Conservation (phyloP, 1,140 invertebrate species). For the Neodiprion pinetum region DNA sequence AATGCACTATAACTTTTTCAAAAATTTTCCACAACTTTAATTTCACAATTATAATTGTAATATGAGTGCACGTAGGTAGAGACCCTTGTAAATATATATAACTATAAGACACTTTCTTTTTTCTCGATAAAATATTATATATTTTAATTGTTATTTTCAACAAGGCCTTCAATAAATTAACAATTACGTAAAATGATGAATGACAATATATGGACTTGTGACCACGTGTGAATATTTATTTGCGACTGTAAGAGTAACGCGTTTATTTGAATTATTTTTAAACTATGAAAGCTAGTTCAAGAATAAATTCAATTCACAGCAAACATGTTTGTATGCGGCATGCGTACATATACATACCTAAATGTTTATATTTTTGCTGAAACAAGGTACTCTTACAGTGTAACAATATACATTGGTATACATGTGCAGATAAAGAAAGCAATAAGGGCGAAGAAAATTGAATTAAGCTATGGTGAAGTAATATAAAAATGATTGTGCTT, state of each 20-base stretch:
- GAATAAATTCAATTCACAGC: background rate
- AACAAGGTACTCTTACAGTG: too few species aligned
- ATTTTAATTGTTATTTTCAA: background rate
- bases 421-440: background rate
- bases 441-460: background rate
- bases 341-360: too few species aligned
- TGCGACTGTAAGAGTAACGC: too few species aligned
- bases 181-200: background rate
- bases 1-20: too few species aligned
- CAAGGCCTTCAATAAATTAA: constrained; percentile 5
- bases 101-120: background rate
- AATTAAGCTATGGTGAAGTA: background rate
- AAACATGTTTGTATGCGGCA: background rate
- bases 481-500: background rate
- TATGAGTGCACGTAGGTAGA: background rate
- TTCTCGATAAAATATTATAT: background rate
- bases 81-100: background rate
- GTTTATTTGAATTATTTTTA: too few species aligned
- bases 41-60: too few species aligned
- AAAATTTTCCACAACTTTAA: too few species aligned
- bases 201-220: background rate
- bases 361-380: too few species aligned
- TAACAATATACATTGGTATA: background rate
- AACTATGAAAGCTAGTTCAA: background rate
- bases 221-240: background rate